Conservation (phyloP, 2,113 vertebrate genomes). For the Eulemur rufifrons region DNA sequence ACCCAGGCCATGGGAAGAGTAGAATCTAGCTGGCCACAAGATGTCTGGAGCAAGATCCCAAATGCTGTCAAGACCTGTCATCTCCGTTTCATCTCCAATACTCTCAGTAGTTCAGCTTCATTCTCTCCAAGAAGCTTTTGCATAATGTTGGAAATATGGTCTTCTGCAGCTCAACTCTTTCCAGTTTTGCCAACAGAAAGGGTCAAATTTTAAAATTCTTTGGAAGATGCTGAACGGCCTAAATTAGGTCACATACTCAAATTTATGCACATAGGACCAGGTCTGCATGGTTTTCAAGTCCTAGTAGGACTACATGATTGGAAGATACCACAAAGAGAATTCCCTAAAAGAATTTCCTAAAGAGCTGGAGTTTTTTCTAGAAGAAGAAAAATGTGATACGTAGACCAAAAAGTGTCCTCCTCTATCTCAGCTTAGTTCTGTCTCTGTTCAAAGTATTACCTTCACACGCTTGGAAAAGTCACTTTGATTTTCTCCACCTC, state of each 20-base stretch:
- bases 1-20: neutral
- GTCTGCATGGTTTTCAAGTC: neutral
- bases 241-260: neutral
- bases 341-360: neutral
- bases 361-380: neutral
- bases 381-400: neutral
- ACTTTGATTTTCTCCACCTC: neutral
- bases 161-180: neutral
- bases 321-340: neutral
- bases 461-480: neutral
- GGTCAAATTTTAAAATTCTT: neutral
- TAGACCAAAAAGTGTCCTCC: neutral
- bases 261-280: neutral
- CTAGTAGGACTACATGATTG: neutral
- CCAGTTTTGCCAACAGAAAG: neutral
- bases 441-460: neutral
- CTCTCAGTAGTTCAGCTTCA: neutral
- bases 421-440: neutral
- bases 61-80: neutral
- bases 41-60: neutral
- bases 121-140: neutral
- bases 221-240: neutral
- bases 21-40: neutral
- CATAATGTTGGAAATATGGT: neutral
- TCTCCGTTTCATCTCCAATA: neutral